Percentiles rank a stretch among this genome's conserved stretches.
Evolutionary conservation across 2,113 vertebrate genomes (phyloP).

Genomic region (Tursiops truncatus): DNA sequence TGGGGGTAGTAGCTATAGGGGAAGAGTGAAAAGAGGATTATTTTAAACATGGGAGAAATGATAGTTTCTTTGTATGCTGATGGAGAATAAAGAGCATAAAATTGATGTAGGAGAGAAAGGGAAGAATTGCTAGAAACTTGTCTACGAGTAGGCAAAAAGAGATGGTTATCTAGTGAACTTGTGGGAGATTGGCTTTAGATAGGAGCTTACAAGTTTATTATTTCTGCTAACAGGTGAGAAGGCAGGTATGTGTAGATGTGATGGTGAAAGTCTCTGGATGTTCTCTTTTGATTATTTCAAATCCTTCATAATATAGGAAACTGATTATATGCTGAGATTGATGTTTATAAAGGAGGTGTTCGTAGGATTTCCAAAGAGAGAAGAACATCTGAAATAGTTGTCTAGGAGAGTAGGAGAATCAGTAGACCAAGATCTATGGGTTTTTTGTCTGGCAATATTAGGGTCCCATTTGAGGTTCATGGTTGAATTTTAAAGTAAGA

Average conservation of each 20-base stretch:
- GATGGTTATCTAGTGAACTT: neutral
- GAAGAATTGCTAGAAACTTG: neutral
- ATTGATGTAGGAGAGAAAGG: neutral
- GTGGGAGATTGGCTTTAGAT: neutral
- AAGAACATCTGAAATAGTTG: neutral
- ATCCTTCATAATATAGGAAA: neutral
- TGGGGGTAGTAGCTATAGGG: neutral
- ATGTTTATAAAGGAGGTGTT: neutral
- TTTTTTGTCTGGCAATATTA: neutral
- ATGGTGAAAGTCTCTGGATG: neutral
- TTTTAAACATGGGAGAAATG: neutral
- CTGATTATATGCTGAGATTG: neutral
- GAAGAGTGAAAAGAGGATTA: neutral
- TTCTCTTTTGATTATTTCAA: neutral
- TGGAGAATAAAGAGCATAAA: neutral
- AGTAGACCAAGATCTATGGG: neutral
- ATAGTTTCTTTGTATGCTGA: neutral
- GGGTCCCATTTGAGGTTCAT: neutral
- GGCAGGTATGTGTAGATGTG: neutral
- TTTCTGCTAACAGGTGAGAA: neutral
- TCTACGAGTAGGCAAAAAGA: neutral
- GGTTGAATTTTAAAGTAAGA: neutral
- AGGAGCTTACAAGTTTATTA: neutral
- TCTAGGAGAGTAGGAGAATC: neutral
- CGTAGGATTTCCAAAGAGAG: neutral